Evolutionary conservation across 2,888 invertebrate genomes (phyloP).

Genomic region (Chymomyza procnemis): DNA sequence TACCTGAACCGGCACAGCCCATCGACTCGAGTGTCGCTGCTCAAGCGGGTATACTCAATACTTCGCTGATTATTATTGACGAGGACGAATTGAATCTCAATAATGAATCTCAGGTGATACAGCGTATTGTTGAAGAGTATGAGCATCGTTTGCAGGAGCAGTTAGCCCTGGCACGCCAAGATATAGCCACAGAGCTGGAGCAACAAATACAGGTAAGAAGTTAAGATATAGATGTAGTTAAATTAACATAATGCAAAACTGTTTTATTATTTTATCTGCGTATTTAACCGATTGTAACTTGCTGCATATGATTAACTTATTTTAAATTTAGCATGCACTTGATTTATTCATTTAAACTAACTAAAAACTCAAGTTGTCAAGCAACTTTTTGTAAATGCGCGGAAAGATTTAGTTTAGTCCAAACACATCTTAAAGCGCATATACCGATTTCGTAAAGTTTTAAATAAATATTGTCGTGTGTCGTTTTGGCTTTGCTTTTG

Average conservation of each 20-base stretch:
- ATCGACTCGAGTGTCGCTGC: neutral
- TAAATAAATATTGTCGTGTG: neutral
- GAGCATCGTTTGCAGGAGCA: conserved; percentile 82
- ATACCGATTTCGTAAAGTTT: neutral
- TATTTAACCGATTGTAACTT: neutral
- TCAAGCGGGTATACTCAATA: conserved; percentile 36
- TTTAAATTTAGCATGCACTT: no score
- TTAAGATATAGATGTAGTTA: neutral
- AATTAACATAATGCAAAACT: neutral
- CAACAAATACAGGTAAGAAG: conserved; percentile 86
- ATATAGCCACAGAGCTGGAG: conserved; percentile 85
- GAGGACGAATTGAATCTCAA: conserved; percentile 75
- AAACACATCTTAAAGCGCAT: neutral
- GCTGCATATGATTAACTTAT: conserved; percentile 1
- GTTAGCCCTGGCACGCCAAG: conserved; percentile 83
- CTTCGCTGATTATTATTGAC: conserved; percentile 76
- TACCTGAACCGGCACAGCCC: conserved; percentile 2
- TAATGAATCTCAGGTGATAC: conserved; percentile 77
- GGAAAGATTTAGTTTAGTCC: no score
- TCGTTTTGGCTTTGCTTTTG: conserved; percentile 4
- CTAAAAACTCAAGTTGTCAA: no score
- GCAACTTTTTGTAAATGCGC: no score
- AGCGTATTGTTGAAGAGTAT: conserved; percentile 79
- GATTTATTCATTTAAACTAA: no score
- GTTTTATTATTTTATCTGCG: neutral